These are phyloP conservation scores for Trididemnum miniatum DNA, from an alignment of 23 tunicate genomes.

Conservation along the genomic window DNA sequence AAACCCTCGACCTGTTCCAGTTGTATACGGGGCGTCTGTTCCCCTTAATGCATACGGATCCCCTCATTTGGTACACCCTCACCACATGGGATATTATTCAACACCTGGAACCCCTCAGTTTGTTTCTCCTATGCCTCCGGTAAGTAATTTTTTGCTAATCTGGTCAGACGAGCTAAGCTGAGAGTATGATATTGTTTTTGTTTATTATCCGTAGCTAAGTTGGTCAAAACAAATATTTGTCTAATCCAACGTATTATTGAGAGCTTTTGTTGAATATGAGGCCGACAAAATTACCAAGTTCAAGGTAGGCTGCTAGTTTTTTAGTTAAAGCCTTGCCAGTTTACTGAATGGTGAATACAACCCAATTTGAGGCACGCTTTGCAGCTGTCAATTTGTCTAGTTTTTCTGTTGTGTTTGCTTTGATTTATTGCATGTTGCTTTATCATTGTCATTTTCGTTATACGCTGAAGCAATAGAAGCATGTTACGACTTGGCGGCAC, in stretches of 20 bases:
- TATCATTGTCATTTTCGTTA: too few relatives aligned
- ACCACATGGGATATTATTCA: background rate
- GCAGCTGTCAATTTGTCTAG: too few relatives aligned
- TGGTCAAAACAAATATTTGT: too few relatives aligned
- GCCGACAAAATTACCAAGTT: too few relatives aligned
- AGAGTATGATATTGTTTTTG: background rate
- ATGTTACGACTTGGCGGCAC: too few relatives aligned
- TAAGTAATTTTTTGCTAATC: background rate
- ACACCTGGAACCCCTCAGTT: background rate
- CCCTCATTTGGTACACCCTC: constrained; percentile 22
- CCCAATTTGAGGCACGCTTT: background rate
- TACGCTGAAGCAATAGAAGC: too few relatives aligned
- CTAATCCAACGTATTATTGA: too few relatives aligned
- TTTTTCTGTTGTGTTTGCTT: too few relatives aligned
- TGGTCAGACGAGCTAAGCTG: background rate
- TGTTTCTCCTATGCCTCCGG: background rate
- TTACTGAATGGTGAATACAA: background rate
- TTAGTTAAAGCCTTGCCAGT: background rate
- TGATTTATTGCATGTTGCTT: too few relatives aligned
- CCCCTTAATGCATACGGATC: background rate
- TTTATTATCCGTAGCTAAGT: too few relatives aligned
- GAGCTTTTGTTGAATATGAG: too few relatives aligned
- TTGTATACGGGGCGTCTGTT: background rate
- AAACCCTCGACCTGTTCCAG: constrained; percentile 1
- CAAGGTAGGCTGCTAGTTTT: too few relatives aligned